Evolutionary conservation across 2,797 vertebrate species (phyloP), one percentile per base, ranked within the genome.

Genomic region (Siniperca undulata): DNA sequence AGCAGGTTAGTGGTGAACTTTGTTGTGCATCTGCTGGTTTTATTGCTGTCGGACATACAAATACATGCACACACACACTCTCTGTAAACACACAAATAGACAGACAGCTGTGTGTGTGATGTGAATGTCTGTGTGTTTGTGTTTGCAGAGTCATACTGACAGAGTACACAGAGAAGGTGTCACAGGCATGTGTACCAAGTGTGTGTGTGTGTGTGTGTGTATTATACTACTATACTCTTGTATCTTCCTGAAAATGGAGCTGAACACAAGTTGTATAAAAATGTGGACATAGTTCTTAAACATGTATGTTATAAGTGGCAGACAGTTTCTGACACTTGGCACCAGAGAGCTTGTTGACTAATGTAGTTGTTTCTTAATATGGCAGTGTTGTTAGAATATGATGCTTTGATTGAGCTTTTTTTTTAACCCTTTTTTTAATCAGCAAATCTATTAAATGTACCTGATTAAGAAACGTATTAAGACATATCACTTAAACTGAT

Each of bases 121-220:
- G 27, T 27, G 27, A 27, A 17, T 52, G 66, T 56, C 27, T 48
- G 56, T 69, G 40, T 70, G 24, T 67, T 1, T 77, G 42, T 59
- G 69, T 61, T 36, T 65, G 58, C 62, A 70, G 24, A 40, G 24
- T 72, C 73, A 34, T 53, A 56, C 70, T 74, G 78, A 62, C 66
- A 71, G 66, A 74, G 50, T 17, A 20, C 61, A 64, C 50, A 40
- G 14, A 73, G 44, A 70, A 40, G 13, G 61, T 74, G 66, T 81
- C 78, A 83, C 52, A 52, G 44, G 48, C 20, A 36, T 78, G 42
- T 38, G 16, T 40, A 10, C 27, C 4, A 11, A 48, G 56, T 16
- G 56, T 58, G 27, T 34, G 56, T 34, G 55, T 58, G 55, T n/a
- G 53, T 24, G 53, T 27, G 53, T 14, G n/a, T 46, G 10, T 30